A percentile compares a stretch with the other conserved stretches of the same genome.
phyloP scores from a whole-genome alignment of 2,888 invertebrate species.

The Morpho achilles region DNA sequence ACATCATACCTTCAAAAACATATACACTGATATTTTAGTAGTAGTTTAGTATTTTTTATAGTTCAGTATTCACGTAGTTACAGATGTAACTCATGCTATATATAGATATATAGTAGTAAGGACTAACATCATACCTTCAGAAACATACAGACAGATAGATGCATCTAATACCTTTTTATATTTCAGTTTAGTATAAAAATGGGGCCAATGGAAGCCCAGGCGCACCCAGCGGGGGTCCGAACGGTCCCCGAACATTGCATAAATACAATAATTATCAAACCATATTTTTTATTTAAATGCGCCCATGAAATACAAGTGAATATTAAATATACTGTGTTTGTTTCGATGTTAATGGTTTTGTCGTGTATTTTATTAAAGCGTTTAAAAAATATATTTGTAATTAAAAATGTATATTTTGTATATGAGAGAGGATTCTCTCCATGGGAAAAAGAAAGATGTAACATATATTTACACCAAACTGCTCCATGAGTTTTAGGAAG shows the following conservation, averaged over 20 bases:
- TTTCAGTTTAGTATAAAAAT: slow-evolving; percentile 62
- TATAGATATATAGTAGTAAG: too few relatives aligned
- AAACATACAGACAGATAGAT: too few relatives aligned
- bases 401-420: not conserved
- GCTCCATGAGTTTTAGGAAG: too few relatives aligned
- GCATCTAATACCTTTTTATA: slow-evolving; percentile 43
- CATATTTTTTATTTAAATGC: slow-evolving; percentile 36
- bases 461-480: too few relatives aligned
- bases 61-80: slow-evolving; percentile 45
- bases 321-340: slow-evolving; percentile 21
- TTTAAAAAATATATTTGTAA: not conserved
- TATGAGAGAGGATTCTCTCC: too few relatives aligned
- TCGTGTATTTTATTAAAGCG: slow-evolving; percentile 12
- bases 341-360: slow-evolving; percentile 17
- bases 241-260: slow-evolving; percentile 51
- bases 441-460: too few relatives aligned
- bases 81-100: too few relatives aligned
- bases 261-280: slow-evolving; percentile 58
- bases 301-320: slow-evolving; percentile 23
- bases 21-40: too few relatives aligned
- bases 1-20: too few relatives aligned
- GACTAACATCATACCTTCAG: too few relatives aligned
- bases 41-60: too few relatives aligned
- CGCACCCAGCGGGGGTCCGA: slow-evolving; percentile 56
- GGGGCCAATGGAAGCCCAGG: slow-evolving; percentile 50